These are phyloP conservation scores for Hydrotaea diabolus DNA, from an alignment of 2,888 invertebrate genomes.

Conservation along the genomic window DNA sequence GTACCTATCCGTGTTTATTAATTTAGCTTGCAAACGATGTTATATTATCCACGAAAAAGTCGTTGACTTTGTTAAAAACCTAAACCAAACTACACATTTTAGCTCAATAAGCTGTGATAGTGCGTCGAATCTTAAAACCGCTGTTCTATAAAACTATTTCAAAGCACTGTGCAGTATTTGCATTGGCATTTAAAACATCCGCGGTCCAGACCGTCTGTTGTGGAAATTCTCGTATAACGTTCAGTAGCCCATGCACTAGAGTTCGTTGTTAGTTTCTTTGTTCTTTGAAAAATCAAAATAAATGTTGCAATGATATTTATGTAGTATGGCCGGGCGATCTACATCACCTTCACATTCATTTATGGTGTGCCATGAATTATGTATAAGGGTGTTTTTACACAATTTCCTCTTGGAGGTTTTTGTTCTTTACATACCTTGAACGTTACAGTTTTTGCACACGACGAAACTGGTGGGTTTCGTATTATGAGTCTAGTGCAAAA, in stretches of 20 bases:
- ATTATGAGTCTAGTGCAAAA: not conserved
- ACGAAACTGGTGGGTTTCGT: not conserved
- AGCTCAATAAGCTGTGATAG: no score
- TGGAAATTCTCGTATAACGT: not conserved
- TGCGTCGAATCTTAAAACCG: no score
- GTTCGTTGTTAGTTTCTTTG: not conserved
- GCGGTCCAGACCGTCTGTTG: not conserved
- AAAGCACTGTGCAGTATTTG: no score
- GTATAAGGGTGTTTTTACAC: conserved; percentile 26
- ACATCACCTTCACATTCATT: conserved; percentile 2
- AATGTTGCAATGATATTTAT: not conserved
- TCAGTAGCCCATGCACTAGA: not conserved
- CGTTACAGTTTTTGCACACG: not conserved
- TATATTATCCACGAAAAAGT: no score
- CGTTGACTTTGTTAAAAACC: no score
- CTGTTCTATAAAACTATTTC: no score
- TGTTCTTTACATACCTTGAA: conserved; percentile 13
- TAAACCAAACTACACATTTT: no score
- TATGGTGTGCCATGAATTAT: conserved; percentile 27
- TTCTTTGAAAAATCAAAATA: not conserved
- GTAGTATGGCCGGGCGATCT: not conserved
- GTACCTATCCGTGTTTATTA: no score
- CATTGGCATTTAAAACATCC: no score
- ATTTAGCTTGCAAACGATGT: no score
- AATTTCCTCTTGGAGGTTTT: not conserved